Conservation (phyloP, 2,797 vertebrate species). For the Ptychadena robeensis region DNA sequence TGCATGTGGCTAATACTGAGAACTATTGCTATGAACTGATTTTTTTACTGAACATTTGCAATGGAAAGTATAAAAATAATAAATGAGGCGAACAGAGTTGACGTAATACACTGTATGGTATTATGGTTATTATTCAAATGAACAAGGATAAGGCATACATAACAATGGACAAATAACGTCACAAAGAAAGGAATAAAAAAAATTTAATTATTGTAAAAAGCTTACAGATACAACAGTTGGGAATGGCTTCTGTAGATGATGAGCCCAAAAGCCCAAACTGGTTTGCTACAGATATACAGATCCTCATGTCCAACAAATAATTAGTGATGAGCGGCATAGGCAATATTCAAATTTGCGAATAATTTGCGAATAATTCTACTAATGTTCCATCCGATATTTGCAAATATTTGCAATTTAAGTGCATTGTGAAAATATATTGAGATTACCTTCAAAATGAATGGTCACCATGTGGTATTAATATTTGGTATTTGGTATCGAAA, state of each 20-base stretch:
- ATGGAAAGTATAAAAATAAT: conserved; percentile 34
- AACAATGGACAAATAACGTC: background rate
- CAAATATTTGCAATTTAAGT: too few relatives aligned
- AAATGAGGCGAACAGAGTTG: background rate
- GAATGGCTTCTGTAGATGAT: too few relatives aligned
- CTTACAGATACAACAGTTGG: too few relatives aligned
- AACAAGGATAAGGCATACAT: background rate
- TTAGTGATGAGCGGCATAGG: too few relatives aligned
- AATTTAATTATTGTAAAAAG: background rate
- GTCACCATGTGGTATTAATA: too few relatives aligned
- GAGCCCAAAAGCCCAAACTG: background rate
- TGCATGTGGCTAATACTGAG: conserved; percentile 49
- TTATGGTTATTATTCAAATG: background rate
- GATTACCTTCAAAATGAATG: too few relatives aligned
- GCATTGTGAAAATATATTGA: too few relatives aligned
- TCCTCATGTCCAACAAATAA: too few relatives aligned
- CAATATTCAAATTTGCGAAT: too few relatives aligned
- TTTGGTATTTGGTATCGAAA: too few relatives aligned
- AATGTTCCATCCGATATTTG: too few relatives aligned
- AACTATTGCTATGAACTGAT: conserved; percentile 41
- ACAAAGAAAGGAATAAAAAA: background rate
- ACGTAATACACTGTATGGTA: background rate
- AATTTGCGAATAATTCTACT: too few relatives aligned
- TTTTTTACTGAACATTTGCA: conserved; percentile 46
- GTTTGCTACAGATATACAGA: background rate